Evolutionary conservation across 2,888 invertebrate species (phyloP), one percentile per base, ranked within the genome.

Genomic region (Eupithecia tripunctaria): DNA sequence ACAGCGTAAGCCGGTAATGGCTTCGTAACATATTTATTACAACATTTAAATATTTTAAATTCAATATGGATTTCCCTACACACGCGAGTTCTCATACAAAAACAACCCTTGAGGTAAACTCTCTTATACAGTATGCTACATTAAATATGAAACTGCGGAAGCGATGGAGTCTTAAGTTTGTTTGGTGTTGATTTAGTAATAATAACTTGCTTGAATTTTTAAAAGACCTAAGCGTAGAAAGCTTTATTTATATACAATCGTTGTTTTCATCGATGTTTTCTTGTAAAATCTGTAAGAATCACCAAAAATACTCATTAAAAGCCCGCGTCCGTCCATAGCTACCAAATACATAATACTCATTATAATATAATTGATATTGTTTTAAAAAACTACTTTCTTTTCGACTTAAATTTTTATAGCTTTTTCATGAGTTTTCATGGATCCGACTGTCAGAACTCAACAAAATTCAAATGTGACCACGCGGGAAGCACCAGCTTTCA

Each of bases 31-130:
- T 80, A 80, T 78, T 78, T 80, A 80, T 78, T 78, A 76, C 76
- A 72, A 66, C 73, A 76, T 75, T 80, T 80, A 78, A 80, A 78
- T 80, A 80, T 80, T 77, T 77, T 78, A 78, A 78, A 77, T 78
- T 76, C 77, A 80, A 80, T 78, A 80, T 78, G 80, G 80, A 78
- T 80, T 80, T 78, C 70, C 74, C 64, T 66, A 75, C 75, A 77
- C 75, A 73, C 72, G 73, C 66, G 69, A 59, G 62, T 76, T 77
- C 70, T 43, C 77, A 72, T 75, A 74, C 69, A 73, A 74, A 73
- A 74, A 68, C 77, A 75, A 74, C 77, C 77, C 76, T 73, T 51
- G 70, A 66, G 74, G 77, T 76, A 77, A 78, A 77, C 64, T 71
- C 43, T n/a, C 41, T 29, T 64, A 59, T 76, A 78, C 71, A 78